Conservation (phyloP, 2,888 invertebrate genomes). For the Galerucella nymphaeae region DNA sequence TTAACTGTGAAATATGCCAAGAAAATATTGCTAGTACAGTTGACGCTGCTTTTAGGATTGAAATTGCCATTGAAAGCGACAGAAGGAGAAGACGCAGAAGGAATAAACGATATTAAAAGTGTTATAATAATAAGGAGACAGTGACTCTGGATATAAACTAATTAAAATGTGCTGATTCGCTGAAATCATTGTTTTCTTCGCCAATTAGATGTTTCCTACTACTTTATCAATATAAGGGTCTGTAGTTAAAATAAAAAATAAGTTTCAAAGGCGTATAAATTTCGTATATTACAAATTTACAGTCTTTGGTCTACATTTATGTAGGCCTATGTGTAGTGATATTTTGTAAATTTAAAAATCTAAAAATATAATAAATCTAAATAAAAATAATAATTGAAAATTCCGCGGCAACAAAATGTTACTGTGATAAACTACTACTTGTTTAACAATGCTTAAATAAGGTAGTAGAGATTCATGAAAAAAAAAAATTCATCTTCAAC, state of each 20-base stretch:
- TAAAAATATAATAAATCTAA: constrained; percentile 14
- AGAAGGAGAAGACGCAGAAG: background rate
- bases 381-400: background rate
- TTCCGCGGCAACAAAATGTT: too few species aligned
- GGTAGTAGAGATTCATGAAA: background rate
- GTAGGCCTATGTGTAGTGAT: constrained; percentile 46
- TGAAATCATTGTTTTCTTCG: background rate
- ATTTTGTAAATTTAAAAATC: constrained; percentile 27
- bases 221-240: too few species aligned
- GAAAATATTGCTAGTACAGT: background rate
- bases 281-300: constrained; percentile 50
- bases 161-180: background rate
- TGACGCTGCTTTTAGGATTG: background rate
- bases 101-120: background rate
- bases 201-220: too few species aligned
- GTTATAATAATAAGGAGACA: background rate
- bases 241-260: constrained; percentile 8
- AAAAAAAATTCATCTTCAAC: background rate
- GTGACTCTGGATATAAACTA: too few species aligned
- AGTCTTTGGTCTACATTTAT: constrained; percentile 45
- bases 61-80: background rate
- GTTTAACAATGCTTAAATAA: background rate
- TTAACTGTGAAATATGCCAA: constrained; percentile 5
- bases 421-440: too few species aligned
- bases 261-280: constrained; percentile 49